Evolutionary conservation across 23 tunicate species (phyloP).

Genomic region (Botrylloides violaceus): DNA sequence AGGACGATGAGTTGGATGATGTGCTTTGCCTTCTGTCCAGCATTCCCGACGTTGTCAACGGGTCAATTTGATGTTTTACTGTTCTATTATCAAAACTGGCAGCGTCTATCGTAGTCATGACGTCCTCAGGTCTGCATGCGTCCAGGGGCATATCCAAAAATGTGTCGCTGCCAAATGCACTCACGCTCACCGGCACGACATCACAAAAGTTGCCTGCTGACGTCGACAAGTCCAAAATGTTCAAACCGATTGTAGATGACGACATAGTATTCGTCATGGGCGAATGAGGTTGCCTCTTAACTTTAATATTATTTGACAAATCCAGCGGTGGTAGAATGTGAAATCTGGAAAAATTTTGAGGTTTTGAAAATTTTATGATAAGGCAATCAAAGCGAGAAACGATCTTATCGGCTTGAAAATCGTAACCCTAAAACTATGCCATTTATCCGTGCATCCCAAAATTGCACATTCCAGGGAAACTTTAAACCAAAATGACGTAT

Average conservation of each 20-base stretch:
- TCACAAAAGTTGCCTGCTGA: slow-evolving; percentile 10
- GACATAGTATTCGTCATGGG: slow-evolving; percentile 10
- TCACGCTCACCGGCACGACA: background rate
- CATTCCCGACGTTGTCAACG: background rate
- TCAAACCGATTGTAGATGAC: slow-evolving; percentile 16
- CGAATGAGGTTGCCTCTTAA: background rate
- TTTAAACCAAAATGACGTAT: no score
- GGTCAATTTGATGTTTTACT: background rate
- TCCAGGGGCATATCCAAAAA: slow-evolving; percentile 2
- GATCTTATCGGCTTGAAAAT: no score
- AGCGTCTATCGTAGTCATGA: background rate
- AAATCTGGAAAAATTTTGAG: slow-evolving; percentile 14
- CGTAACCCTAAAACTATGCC: no score
- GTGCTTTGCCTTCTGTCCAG: background rate
- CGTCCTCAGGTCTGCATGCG: background rate
- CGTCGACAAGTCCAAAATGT: slow-evolving; percentile 16
- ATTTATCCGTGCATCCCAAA: no score
- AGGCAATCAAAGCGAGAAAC: no score
- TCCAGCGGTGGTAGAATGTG: slow-evolving; percentile 1
- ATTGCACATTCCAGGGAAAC: no score
- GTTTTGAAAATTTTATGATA: background rate
- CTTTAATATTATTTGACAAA: background rate
- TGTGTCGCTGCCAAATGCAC: slow-evolving; percentile 1
- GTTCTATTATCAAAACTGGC: background rate
- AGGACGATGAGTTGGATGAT: slow-evolving; percentile 22